Conservation (phyloP, 2,113 vertebrate species). For the Oryctolagus cuniculus region DNA sequence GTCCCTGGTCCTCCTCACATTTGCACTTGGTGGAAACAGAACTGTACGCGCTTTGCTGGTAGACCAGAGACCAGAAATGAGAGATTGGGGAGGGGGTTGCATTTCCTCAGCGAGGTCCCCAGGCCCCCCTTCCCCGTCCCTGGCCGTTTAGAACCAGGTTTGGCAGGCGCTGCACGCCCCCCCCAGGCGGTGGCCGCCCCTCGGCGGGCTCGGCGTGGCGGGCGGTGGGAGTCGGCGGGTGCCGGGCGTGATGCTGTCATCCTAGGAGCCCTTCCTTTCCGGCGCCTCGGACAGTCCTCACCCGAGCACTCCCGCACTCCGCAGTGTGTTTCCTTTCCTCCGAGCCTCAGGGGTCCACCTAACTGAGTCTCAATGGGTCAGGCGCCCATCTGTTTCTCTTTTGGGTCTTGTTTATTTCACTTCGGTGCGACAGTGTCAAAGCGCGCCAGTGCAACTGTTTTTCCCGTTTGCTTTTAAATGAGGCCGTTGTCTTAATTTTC, state of each 20-base stretch:
- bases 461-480: conserved; percentile 76
- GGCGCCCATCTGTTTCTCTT: conserved; percentile 76
- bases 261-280: conserved; percentile 78
- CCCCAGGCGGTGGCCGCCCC: not conserved
- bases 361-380: conserved; percentile 64
- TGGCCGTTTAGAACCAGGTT: not conserved
- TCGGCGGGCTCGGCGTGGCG: not conserved
- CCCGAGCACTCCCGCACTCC: conserved; percentile 36
- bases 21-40: not conserved
- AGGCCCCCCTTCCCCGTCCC: not conserved
- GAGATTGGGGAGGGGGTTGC: not conserved
- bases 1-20: not conserved
- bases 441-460: conserved; percentile 30
- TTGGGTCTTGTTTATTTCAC: conserved; percentile 73
- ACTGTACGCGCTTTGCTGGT: conserved; percentile 20
- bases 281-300: conserved; percentile 65
- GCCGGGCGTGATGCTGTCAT: conserved; percentile 73
- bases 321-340: conserved; percentile 31
- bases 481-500: conserved; percentile 82
- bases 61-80: not conserved
- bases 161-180: not conserved
- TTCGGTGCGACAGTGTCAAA: conserved; percentile 68
- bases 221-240: conserved; percentile 29
- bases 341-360: conserved; percentile 73
- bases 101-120: not conserved